phyloP scores from a whole-genome alignment of 2,797 vertebrate genomes.

The Cossypha caffra region DNA sequence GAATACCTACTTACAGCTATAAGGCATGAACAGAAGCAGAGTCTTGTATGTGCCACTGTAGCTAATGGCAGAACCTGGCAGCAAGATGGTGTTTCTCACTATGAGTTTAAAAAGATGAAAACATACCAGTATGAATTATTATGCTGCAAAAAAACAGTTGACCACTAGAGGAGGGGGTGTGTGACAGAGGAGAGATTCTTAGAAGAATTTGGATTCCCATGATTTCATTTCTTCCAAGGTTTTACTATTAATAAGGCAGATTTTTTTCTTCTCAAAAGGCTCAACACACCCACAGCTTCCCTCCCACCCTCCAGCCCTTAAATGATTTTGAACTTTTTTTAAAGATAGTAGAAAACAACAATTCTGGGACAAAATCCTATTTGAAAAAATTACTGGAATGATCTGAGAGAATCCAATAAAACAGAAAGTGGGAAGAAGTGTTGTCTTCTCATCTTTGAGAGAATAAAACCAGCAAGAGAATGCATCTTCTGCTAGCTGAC shows the following conservation, averaged over 20 bases:
- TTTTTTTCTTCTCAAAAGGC: neutral
- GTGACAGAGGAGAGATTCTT: neutral
- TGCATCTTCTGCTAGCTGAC: neutral
- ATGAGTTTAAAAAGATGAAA: neutral
- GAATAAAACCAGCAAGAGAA: neutral
- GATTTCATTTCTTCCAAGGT: neutral
- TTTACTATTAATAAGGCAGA: neutral
- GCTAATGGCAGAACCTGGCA: neutral
- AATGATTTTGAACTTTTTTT: neutral
- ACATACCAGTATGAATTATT: neutral
- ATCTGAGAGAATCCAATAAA: neutral
- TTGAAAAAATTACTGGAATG: neutral
- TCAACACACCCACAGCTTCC: neutral
- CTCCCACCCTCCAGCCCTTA: neutral
- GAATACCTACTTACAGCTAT: neutral
- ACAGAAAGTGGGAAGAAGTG: neutral
- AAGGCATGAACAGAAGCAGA: neutral
- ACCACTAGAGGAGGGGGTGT: rapidly evolving
- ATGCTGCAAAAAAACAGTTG: neutral
- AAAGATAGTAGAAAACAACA: neutral
- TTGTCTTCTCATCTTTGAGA: neutral
- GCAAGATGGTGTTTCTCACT: rapidly evolving
- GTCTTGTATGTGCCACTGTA: rapidly evolving
- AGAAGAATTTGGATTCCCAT: neutral
- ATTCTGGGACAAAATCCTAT: neutral